Base-by-base conservation (phyloP, 2,888 invertebrate genomes). In the Elmis aenea region DNA sequence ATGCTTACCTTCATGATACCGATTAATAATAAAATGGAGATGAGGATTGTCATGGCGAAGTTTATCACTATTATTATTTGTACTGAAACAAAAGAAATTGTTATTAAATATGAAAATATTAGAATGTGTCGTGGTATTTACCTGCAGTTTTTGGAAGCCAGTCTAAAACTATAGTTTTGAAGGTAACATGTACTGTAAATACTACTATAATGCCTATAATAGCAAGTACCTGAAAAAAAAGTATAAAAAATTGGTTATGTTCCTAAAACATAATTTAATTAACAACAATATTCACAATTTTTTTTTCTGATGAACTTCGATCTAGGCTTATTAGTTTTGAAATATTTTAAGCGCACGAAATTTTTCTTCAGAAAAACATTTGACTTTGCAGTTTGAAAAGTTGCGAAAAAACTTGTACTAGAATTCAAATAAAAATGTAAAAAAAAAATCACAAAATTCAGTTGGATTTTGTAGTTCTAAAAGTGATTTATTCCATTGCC, bases 31-130 rank as follows among this genome's bases (percentile, higher is more conserved):
- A 88, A 71, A n/a, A 74, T 62, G 25, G 87, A 87, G 61, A 89
- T 84, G 39, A 90, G 67, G 41, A 89, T 82, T 3, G 89, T 89
- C 79, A 90, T 87, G 52, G 79, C 77, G 36, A 89, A 72, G 66
- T 87, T 89, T 49, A 89, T 75, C 5, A 81, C 79, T 45, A 88
- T 70, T 52, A 90, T 85, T 46, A 88, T 83, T 70, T 81, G 81
- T 40, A 86, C 82, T 75, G 74, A 48, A 78, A 78, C 36, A 46
- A 52, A 53, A 38, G 43, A 33, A 40, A 36, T 33, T 16, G 2
- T 20, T 32, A 11, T 9, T 4, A 8, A 9, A n/a, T n/a, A n/a
- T n/a, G n/a, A n/a, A n/a, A n/a, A n/a, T n/a, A n/a, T n/a, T n/a
- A n/a, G n/a, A n/a, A n/a, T n/a, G n/a, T n/a, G n/a, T n/a, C n/a